Evolutionary conservation across 2,797 vertebrate species (phyloP).

Genomic region (Chrosomus eos): DNA sequence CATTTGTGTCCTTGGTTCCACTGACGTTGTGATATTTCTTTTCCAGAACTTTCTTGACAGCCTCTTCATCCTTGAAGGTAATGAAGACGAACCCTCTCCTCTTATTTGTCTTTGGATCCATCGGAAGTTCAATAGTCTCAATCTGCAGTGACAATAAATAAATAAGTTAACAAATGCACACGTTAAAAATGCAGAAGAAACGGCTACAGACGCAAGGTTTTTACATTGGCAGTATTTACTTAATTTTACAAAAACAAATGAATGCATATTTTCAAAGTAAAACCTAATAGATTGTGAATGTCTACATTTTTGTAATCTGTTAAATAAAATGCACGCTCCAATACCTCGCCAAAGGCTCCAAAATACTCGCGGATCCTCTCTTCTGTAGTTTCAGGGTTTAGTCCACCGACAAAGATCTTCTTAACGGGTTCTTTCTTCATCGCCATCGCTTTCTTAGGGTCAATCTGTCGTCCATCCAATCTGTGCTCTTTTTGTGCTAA

Average conservation of each 20-base stretch:
- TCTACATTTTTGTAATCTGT: not conserved
- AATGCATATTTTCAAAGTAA: not conserved
- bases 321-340: not conserved
- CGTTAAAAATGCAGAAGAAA: not conserved
- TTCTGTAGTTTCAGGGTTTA: constrained; percentile 96
- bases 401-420: constrained; percentile 97
- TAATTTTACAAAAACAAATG: not conserved
- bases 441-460: constrained; percentile 98
- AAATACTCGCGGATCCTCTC: constrained; percentile 97
- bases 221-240: not conserved
- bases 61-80: constrained; percentile 95
- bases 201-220: not conserved
- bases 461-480: constrained; percentile 94
- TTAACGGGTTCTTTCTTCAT: constrained; percentile 98
- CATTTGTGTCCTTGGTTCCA: constrained; percentile 86
- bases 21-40: constrained; percentile 97
- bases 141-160: constrained; percentile 79
- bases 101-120: constrained; percentile 96
- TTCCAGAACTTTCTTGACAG: constrained; percentile 95
- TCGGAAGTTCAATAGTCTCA: constrained; percentile 94
- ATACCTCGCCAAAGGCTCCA: constrained; percentile 92
- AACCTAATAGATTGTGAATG: not conserved
- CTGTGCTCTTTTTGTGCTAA: constrained; percentile 95
- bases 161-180: not conserved
- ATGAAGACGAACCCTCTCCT: constrained; percentile 98